Evolutionary conservation across 2,113 vertebrate genomes (phyloP).

Genomic region (Solea senegalensis): DNA sequence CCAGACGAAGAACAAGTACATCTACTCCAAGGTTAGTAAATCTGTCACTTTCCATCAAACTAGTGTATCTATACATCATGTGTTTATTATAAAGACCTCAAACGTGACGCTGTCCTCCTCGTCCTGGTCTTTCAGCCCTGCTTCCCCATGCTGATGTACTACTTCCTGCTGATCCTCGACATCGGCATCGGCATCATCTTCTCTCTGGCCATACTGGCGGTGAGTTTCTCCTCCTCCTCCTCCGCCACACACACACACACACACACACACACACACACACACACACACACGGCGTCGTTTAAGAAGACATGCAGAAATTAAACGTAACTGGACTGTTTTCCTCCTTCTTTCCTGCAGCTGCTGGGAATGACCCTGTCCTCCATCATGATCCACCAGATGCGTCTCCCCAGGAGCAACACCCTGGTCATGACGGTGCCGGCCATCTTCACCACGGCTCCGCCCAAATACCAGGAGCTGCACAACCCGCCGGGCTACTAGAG

Average conservation of each 20-base stretch:
- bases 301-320: no score
- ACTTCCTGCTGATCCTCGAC: accelerated
- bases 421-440: constrained; percentile 32
- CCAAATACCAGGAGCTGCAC: constrained; percentile 66
- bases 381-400: constrained; percentile 63
- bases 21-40: constrained; percentile 50
- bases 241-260: no score
- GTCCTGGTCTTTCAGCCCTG: constrained; percentile 43
- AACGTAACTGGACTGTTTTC: no score
- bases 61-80: no score
- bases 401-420: neutral
- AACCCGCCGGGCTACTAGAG: constrained; percentile 40
- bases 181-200: constrained; percentile 4
- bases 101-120: neutral
- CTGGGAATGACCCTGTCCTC: constrained; percentile 58
- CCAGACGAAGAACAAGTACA: accelerated
- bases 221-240: constrained; percentile 27
- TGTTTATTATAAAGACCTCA: neutral
- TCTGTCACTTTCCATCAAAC: no score
- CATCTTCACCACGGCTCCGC: constrained; percentile 19
- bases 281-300: no score
- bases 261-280: no score
- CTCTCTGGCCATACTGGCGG: constrained; percentile 47
- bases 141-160: constrained; percentile 36
- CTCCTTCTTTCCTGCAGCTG: constrained; percentile 39